Evolutionary conservation across 2,797 vertebrate species (phyloP).

Genomic region (Sebastes glaucus): DNA sequence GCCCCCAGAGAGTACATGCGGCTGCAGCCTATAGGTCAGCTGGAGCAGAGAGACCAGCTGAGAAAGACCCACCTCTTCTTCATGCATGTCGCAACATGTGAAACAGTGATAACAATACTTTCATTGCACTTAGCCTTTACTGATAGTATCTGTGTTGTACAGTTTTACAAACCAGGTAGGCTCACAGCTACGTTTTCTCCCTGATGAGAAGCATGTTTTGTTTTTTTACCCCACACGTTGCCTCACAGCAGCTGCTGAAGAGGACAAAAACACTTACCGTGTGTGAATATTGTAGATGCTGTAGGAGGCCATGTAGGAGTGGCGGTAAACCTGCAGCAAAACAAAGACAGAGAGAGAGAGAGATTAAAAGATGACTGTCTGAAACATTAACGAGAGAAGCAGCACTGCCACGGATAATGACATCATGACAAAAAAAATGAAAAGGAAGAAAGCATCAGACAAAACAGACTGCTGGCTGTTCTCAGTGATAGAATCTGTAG

Average conservation of each 20-base stretch:
- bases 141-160: not conserved
- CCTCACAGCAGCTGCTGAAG: not conserved
- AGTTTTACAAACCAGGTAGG: not conserved
- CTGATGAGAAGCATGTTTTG: not conserved
- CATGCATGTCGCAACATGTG: not conserved
- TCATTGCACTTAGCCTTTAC: not conserved
- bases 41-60: not conserved
- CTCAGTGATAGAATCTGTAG: slow-evolving; percentile 60
- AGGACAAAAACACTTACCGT: slow-evolving; percentile 65
- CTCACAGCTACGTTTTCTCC: not conserved
- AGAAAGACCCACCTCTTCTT: not conserved
- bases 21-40: not conserved
- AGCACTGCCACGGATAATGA: slow-evolving; percentile 39
- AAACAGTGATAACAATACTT: not conserved
- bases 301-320: slow-evolving; percentile 85
- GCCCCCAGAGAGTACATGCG: not conserved
- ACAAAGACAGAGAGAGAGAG: slow-evolving; percentile 25
- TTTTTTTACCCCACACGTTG: not conserved
- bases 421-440: slow-evolving; percentile 45
- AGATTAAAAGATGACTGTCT: slow-evolving; percentile 44
- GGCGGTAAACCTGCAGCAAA: slow-evolving; percentile 79
- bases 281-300: slow-evolving; percentile 86
- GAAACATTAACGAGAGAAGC: slow-evolving; percentile 34
- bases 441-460: slow-evolving; percentile 51
- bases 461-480: slow-evolving; percentile 50